A percentile compares a stretch with the other conserved stretches of the same genome.
phyloP scores from a whole-genome alignment of 2,113 vertebrate species.

The Malurus alboscapulatus region DNA sequence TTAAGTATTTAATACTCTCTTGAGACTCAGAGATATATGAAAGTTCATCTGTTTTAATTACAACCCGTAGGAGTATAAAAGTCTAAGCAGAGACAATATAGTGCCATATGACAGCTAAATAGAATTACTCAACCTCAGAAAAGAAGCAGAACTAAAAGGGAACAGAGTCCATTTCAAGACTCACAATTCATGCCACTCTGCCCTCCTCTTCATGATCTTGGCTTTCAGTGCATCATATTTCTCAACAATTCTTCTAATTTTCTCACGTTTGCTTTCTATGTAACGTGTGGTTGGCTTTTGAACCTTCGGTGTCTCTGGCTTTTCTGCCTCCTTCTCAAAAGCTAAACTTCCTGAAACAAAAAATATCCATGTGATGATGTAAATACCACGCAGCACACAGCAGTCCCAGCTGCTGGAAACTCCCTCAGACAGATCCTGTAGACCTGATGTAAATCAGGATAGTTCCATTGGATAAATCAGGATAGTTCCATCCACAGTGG shows the following conservation, averaged over 20 bases:
- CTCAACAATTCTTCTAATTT: conserved; percentile 77
- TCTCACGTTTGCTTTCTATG: conserved; percentile 75
- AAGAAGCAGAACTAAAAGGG: neutral
- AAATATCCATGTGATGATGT: neutral
- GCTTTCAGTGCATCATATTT: conserved; percentile 80
- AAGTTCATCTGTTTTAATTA: neutral
- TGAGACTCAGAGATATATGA: neutral
- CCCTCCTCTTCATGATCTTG: conserved; percentile 82
- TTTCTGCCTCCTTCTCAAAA: conserved; percentile 8
- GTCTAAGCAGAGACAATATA: neutral
- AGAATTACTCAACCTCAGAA: neutral
- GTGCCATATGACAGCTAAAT: neutral
- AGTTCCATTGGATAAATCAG: neutral
- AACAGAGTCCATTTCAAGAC: conserved; percentile 39
- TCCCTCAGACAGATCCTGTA: neutral
- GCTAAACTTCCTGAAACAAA: neutral
- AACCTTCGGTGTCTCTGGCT: neutral
- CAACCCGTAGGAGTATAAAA: neutral
- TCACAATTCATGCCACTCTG: conserved; percentile 90
- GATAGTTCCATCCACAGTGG: neutral
- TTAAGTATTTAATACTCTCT: neutral
- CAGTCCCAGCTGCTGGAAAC: neutral
- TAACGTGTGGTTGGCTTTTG: conserved; percentile 36
- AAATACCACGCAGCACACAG: neutral
- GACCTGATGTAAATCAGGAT: neutral